Conservation (phyloP, 2,888 invertebrate genomes). For the Phasia obesa region DNA sequence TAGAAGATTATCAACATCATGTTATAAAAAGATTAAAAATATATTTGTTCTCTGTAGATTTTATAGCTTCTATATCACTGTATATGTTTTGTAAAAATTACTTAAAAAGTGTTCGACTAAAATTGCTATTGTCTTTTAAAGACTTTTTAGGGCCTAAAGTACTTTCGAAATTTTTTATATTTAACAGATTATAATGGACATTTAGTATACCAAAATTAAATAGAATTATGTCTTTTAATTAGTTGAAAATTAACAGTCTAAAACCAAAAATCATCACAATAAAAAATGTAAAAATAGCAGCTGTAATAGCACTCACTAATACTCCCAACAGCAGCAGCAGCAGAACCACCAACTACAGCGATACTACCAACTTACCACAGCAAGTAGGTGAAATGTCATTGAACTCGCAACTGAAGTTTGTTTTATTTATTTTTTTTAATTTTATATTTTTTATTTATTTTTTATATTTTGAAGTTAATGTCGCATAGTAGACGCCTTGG, state of each 20-base stretch:
- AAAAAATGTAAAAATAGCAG: conserved; percentile 71
- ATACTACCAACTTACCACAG: conserved; percentile 55
- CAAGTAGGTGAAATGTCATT: conserved; percentile 73
- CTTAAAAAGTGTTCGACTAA: too few species aligned
- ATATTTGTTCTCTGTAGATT: too few species aligned
- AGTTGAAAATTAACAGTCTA: conserved; percentile 34
- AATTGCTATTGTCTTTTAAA: too few species aligned
- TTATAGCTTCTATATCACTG: too few species aligned
- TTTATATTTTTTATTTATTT: conserved; percentile 2
- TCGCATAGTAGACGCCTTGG: conserved; percentile 67
- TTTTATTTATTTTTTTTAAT: conserved; percentile 44
- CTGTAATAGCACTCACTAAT: conserved; percentile 11
- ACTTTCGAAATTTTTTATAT: too few species aligned
- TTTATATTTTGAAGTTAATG: conserved; percentile 56
- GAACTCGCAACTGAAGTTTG: conserved; percentile 70
- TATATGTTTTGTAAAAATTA: too few species aligned
- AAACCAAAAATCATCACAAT: conserved; percentile 54
- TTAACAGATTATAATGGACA: too few species aligned
- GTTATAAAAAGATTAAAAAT: too few species aligned
- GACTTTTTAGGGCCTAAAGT: too few species aligned
- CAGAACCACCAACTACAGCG: conserved; percentile 43
- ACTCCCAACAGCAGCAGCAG: conserved; percentile 37
- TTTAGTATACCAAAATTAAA: not conserved
- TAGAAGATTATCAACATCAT: too few species aligned
- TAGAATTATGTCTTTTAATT: not conserved